Evolutionary conservation across 2,797 vertebrate species (phyloP), one percentile per base, ranked within the genome.

Genomic region (Ptychobarbus kaznakovi): DNA sequence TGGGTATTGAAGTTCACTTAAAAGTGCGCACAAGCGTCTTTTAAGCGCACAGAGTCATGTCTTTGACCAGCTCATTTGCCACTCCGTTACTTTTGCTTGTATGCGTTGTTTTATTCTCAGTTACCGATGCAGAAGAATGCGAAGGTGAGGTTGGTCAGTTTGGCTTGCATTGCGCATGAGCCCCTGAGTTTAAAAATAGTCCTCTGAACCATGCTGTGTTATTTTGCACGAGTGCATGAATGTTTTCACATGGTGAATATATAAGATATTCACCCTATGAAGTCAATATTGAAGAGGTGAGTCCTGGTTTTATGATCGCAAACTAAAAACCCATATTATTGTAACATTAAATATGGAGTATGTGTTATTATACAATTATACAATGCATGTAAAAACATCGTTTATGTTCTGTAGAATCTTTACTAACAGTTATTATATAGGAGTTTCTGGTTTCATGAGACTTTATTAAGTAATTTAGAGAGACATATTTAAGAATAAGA

Each of bases 71-170:
- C 25, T 38, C 83, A 5, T 40, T 90, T 28, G 61, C 73, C 53
- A 3, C 88, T 32, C 68, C 58, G 68, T 42, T 74, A 38, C 25
- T 93, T 63, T 89, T 93, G 68, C 70, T 90, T 82, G 82, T 92
- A 46, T 89, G 78, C 79, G 75, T 86, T 28, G 44, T 89, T 79
- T 68, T 85, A 80, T 85, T 89, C 5, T 70, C 89, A 74, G 44
- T 89, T 46, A 89, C 90, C 72, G 80, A 82, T 40, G 89, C 91
- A 69, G 88, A 83, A 25, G 84, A 90, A 82, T 95, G 94, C 90
- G 93, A 94, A 94, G 94, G 94, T 95, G 87, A 93, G 92, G 82
- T 32, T 79, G 44, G 61, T 38, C 58, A 49, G 70, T 63, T 87
- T 74, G 61, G 61, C 51, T 88, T 89, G 86, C 53, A 18, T 68